Base-by-base conservation (phyloP, 2,888 invertebrate species). In the Didymodactylos carnosus region DNA sequence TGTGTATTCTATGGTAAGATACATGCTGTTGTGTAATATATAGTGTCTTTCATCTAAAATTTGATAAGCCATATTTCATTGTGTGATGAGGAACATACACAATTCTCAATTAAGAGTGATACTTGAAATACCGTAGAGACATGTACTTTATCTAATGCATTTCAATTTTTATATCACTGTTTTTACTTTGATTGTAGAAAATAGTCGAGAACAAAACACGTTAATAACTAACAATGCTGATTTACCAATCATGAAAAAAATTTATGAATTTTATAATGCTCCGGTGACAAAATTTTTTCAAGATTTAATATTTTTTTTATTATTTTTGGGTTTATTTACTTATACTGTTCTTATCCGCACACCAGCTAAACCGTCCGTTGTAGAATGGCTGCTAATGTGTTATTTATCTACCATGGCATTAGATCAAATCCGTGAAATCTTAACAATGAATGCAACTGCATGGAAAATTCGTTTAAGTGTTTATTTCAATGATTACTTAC, bases 231-330 rank as follows among this genome's bases (percentile, higher is more conserved):
- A 62, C 35, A 62, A 8, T 35, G 11, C 35, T 29, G 53, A 62
- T 19, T 35, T 62, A 62, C 35, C 53, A 16, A 35, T 62, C 14
- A 29, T 16, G 19, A 62, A 62, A 23, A 62, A 62, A 35, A 87
- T 97, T 75, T 92, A 94, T 81, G 98, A 98, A 85, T 98, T 98
- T 85, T 98, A 94, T 84, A 94, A 94, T 35, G 95, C 98, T 53
- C 98, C 98, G 2, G 93, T 98, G 78, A 94, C 97, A 7, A 97
- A 97, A 83, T 98, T 97, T 85, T 97, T 94, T 94, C 90, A 92
- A 25, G 94, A 97, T 86, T 91, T 94, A 79, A 94, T 94, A 84
- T 79, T 79, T 39, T 83, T 82, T 77, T 76, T 82, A 71, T 87
- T 91, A 81, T 95, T 95, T 86, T 87, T 95, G 82, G 74, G 79